A percentile compares a stretch with the other conserved stretches of the same genome.
Conservation (phyloP, 2,888 invertebrate genomes). For the Drosophila birchii region DNA sequence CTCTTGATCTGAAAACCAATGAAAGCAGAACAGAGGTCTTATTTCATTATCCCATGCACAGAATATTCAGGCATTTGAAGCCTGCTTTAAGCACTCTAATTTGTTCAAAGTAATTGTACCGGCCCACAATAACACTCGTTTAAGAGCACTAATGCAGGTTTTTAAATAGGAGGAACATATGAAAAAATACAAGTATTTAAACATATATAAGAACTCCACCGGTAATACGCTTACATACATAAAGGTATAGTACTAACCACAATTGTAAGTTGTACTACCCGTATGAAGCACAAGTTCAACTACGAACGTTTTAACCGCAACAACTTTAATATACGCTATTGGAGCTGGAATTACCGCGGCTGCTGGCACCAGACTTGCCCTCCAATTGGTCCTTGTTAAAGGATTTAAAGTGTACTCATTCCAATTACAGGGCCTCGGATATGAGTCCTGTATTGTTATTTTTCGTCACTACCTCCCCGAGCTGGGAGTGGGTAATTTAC, state of each 20-base stretch:
- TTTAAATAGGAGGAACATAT: constrained; percentile 74
- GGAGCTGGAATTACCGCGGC: constrained; percentile 64
- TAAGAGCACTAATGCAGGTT: constrained; percentile 54
- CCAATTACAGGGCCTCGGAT: constrained; percentile 56
- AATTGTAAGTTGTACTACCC: constrained; percentile 1
- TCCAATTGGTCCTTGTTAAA: constrained; percentile 61
- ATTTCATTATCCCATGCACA: too few relatives aligned
- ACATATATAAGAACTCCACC: too few relatives aligned
- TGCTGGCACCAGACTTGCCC: constrained; percentile 62
- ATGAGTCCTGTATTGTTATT: constrained; percentile 86
- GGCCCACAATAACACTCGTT: constrained; percentile 53
- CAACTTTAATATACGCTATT: constrained; percentile 88
- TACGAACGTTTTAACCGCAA: constrained; percentile 88
- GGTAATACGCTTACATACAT: constrained; percentile 85
- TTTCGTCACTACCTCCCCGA: constrained; percentile 86
- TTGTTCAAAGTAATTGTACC: constrained; percentile 57
- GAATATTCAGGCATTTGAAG: background rate
- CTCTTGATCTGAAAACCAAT: too few relatives aligned
- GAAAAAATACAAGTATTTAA: constrained; percentile 24
- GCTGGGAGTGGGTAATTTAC: constrained; percentile 51
- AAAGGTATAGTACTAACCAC: constrained; percentile 52
- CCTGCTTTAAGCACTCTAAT: constrained; percentile 39
- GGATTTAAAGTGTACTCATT: constrained; percentile 59
- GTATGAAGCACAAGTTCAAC: constrained; percentile 52
- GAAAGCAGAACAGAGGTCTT: too few relatives aligned